Evolutionary conservation across 1,140 invertebrate genomes (phyloP), one percentile per base, ranked within the genome.

Genomic region (Bombyx mandarina): DNA sequence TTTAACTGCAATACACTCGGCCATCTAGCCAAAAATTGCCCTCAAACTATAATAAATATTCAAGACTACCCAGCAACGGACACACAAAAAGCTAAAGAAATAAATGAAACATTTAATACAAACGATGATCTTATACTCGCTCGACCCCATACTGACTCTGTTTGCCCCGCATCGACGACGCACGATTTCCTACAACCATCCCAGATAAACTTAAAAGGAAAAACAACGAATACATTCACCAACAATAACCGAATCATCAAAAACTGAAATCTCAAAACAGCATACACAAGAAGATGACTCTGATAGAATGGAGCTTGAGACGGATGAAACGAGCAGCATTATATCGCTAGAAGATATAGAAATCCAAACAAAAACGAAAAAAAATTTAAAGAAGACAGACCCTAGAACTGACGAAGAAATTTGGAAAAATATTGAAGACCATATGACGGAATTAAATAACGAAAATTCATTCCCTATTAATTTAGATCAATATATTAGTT

Each of bases 401-500:
- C 9, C 12, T n/a, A 57, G 35, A 47, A 57, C 10, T 44, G 56
- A 66, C 9, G 52, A 64, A 47, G 60, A 67, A 54, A 46, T 61
- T 45, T 67, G 62, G 62, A 60, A 56, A 55, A 45, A 67, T 42
- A 65, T 67, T 48, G 26, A 65, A 65, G n/a, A 60, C 3, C 26
- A 47, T 44, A 60, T 66, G 44, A 26, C 44, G 22, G 58, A 65
- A 43, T 57, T 61, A 54, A 57, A 56, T 7, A 45, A 54, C 6
- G 51, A 65, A 50, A 45, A 46, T 42, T 1, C 3, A 22, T 65
- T 63, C 10, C 63, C 63, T 26, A 58, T 68, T 9, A 63, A 60
- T 51, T 48, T 63, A 57, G 58, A 62, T 43, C 66, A 68, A 52
- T 68, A 65, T 57, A 63, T 63, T 49, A 68, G 63, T 57, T 63